Base-by-base conservation (phyloP, 2,113 vertebrate species). In the Ahaetulla prasina region DNA sequence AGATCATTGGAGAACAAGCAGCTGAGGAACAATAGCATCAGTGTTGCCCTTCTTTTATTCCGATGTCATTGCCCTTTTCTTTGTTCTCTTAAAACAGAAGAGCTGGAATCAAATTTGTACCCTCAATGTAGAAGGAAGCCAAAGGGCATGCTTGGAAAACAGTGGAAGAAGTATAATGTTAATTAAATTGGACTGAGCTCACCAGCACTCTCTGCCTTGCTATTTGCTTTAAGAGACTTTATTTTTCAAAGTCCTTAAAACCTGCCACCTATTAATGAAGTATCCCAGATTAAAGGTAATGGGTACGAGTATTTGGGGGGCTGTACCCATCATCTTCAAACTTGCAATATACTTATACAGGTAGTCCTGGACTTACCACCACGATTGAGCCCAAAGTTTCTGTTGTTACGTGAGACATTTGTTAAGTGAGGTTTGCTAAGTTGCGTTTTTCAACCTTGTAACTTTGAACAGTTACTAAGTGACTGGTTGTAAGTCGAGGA, bases 41-140 rank as follows among this genome's bases (percentile, higher is more conserved):
- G 55, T 60, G 55, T 63, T 63, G 27, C 30, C 60, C 3, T 30
- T 60, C 60, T 63, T 68, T 68, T 68, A 92, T 95, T 92, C 96
- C 94, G 68, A 89, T 91, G 91, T 94, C 74, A 90, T 89, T 95
- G 93, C 89, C 94, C 94, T 94, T 95, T 45, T 91, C 93, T 96
- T 95, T 94, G 95, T 95, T 95, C 94, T 91, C 39, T 80, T 93
- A 88, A 93, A 94, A 96, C 93, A 96, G 96, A 97, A 87, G 74
- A 93, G 91, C 35, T 80, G 88, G 92, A 96, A 92, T 94, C 93
- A 89, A 95, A 96, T 35, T 90, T 94, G 94, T 94, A 93, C 85
- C 87, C 88, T 91, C 53, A 53, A 63, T 88, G 55, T 0, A 9
- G 45, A 94, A 86, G 30, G 89, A 89, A 94, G 90, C 93, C 89